These are phyloP conservation scores for Conus ventricosus DNA, from an alignment of 1,140 invertebrate genomes.

Conservation along the genomic window DNA sequence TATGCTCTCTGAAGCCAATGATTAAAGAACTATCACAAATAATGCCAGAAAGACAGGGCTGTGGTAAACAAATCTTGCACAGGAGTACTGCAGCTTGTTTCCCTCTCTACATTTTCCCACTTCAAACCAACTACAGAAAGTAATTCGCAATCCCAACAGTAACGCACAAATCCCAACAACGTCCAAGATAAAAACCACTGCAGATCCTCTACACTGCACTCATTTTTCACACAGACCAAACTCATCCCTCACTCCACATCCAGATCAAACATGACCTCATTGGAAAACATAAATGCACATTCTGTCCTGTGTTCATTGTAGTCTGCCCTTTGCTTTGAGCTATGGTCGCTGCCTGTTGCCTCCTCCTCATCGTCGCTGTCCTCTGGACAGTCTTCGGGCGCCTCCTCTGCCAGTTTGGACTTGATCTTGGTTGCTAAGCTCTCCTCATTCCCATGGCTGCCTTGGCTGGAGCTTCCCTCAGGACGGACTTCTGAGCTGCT, in stretches of 20 bases:
- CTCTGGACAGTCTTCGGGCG: constrained; percentile 35
- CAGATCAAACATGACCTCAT: constrained; percentile 66
- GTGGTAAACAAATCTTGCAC: background rate
- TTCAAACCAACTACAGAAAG: too few relatives aligned
- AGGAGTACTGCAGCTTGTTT: too few relatives aligned
- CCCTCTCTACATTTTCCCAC: too few relatives aligned
- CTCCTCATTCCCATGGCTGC: background rate
- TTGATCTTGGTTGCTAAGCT: constrained; percentile 3
- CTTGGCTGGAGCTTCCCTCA: background rate
- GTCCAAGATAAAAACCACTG: background rate
- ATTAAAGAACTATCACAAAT: background rate
- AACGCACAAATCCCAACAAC: too few relatives aligned
- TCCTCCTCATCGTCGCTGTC: constrained; percentile 54
- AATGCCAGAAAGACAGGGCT: background rate
- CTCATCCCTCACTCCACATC: constrained; percentile 54
- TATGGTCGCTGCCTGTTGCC: constrained; percentile 42
- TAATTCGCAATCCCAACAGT: too few relatives aligned
- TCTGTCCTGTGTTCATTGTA: constrained; percentile 62
- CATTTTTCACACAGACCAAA: background rate
- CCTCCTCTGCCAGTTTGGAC: constrained; percentile 31
- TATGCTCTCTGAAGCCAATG: too few relatives aligned
- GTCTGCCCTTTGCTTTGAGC: background rate
- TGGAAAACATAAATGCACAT: constrained; percentile 67
- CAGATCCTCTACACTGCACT: background rate
- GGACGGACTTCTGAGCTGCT: background rate